A percentile compares a stretch with the other conserved stretches of the same genome.
phyloP scores from a whole-genome alignment of 2,797 vertebrate species.

The Cryptoblepharus egeriae region DNA sequence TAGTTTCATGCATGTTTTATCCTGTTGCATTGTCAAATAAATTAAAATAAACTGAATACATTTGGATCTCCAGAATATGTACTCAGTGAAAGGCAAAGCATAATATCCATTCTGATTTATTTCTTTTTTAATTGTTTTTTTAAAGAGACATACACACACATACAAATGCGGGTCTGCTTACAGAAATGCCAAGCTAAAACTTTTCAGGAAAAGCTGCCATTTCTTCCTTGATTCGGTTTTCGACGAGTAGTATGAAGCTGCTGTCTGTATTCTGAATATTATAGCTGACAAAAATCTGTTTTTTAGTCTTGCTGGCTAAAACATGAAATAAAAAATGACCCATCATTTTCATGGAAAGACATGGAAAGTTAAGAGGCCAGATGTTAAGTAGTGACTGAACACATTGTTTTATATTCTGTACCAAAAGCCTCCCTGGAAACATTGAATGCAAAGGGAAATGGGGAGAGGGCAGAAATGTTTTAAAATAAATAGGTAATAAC shows the following conservation, averaged over 20 bases:
- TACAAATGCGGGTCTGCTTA: conserved; percentile 24
- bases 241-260: conserved; percentile 86
- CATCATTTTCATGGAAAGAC: background rate
- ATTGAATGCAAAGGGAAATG: too few species aligned
- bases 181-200: conserved; percentile 77
- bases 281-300: conserved; percentile 95
- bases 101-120: conserved; percentile 52
- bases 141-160: conserved; percentile 41
- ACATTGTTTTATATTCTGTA: too few species aligned
- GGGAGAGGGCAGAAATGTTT: background rate
- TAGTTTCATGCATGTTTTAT: background rate
- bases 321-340: conserved; percentile 56
- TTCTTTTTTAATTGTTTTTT: background rate
- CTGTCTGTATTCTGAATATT: conserved; percentile 86
- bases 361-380: background rate
- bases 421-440: too few species aligned
- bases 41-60: conserved; percentile 17
- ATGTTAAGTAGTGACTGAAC: background rate
- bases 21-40: conserved; percentile 22
- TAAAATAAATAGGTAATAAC: background rate
- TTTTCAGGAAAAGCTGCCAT: conserved; percentile 90
- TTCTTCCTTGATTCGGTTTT: conserved; percentile 94
- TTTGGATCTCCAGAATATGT: background rate
- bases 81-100: conserved; percentile 33
- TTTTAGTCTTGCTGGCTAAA: conserved; percentile 94